phyloP scores from a whole-genome alignment of 2,888 invertebrate genomes.

The Limenitis arthemis region DNA sequence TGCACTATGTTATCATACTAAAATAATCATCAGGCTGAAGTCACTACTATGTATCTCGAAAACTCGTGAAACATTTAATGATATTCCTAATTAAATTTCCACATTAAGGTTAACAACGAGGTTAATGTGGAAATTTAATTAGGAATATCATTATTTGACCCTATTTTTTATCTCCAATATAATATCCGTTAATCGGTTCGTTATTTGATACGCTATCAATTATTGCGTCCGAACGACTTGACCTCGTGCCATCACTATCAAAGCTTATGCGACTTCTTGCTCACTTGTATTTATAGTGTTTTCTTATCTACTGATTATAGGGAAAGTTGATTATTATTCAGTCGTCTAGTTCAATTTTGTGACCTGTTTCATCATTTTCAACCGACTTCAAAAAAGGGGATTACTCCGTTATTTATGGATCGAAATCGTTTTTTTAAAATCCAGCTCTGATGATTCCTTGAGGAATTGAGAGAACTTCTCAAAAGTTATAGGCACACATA shows the following conservation, averaged over 20 bases:
- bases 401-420: too few relatives aligned
- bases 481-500: too few relatives aligned
- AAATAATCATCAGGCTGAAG: too few relatives aligned
- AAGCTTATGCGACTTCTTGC: constrained; percentile 13
- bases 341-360: constrained; percentile 2
- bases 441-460: too few relatives aligned
- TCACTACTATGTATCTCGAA: too few relatives aligned
- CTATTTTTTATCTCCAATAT: constrained; percentile 11
- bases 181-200: constrained; percentile 4
- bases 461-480: too few relatives aligned
- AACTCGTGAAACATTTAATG: neutral
- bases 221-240: constrained; percentile 12
- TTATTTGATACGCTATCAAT: constrained; percentile 2
- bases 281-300: constrained; percentile 9
- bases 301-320: constrained; percentile 14
- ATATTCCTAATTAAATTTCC: constrained; percentile 9
- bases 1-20: too few relatives aligned
- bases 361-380: constrained; percentile 10
- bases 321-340: constrained; percentile 12
- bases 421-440: too few relatives aligned
- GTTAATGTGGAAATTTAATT: constrained; percentile 14
- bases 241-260: constrained; percentile 4
- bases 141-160: constrained; percentile 10
- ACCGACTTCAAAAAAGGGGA: too few relatives aligned
- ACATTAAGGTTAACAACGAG: constrained; percentile 10